Evolutionary conservation across 2,113 vertebrate genomes (phyloP), one percentile per base, ranked within the genome.

Genomic region (Amphiprion ocellaris): DNA sequence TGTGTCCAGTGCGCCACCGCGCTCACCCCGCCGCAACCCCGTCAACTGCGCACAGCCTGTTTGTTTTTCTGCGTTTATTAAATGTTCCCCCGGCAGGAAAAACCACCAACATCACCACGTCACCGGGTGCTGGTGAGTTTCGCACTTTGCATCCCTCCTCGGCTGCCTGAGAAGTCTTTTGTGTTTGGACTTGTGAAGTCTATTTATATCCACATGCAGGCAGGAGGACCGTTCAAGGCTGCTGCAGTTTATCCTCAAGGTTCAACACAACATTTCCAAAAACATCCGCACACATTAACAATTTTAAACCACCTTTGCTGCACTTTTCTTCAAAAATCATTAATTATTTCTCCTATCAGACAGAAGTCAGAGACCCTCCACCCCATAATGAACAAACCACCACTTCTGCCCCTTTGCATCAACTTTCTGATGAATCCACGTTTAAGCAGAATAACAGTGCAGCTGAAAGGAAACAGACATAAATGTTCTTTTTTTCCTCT

Each of bases 31-130:
- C 41, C 69, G 63, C 37, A 80, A 88, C 89, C 86, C 69, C 66
- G 83, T 74, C 93, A 8, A 94, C 90, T 89, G 94, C 89, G 62
- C 85, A 74, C 68, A 17, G 82, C 72, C 33, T 96, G 96, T 97
- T 97, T 97, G 95, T 97, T 97, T 97, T 96, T 94, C 85, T 93
- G 95, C 91, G 89, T 95, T 94, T 92, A 94, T 95, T 92, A 93
- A 95, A 95, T 95, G 91, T 93, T 73, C 89, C 90, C 85, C 50
- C 88, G 81, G 90, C 94, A 95, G 95, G 96, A 97, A 95, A 37
- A 93, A 88, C 77, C 68, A 93, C 85, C 86, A 85, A 74, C 70
- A 69, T 85, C 92, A 83, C 78, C 89, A 96, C 94, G 95, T 97
- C 96, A 96, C 88, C 37, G 81, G 68, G 64, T 46, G 82, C 71